Percentiles rank a stretch among this genome's conserved stretches.
Evolutionary conservation across 2,113 vertebrate genomes (phyloP).

Genomic region (Dendropsophus ebraccatus): DNA sequence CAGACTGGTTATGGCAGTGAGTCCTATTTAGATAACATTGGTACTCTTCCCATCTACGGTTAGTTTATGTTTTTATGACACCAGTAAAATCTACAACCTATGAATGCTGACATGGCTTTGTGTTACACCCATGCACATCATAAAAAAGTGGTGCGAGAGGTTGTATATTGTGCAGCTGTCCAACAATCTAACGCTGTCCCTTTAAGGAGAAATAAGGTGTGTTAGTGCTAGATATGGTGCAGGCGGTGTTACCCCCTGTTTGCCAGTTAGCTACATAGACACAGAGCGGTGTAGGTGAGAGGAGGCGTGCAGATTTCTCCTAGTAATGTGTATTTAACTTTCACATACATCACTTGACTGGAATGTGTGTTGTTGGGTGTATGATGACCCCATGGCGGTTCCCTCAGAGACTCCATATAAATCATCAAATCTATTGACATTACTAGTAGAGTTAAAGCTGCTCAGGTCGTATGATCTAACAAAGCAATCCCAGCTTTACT

Average conservation of each 20-base stretch:
- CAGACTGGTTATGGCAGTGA: too few species aligned
- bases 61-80: background rate
- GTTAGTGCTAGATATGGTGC: background rate
- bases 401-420: background rate
- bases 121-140: background rate
- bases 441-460: background rate
- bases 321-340: background rate
- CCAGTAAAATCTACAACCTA: background rate
- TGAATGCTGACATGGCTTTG: background rate
- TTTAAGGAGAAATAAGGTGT: background rate
- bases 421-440: background rate
- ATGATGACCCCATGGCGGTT: conserved; percentile 16
- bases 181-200: background rate
- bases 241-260: background rate
- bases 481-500: too few species aligned
- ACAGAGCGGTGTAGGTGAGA: background rate
- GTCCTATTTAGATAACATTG: too few species aligned
- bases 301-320: background rate
- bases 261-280: background rate
- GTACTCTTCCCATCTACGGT: too few species aligned
- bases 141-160: background rate
- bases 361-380: conserved; percentile 13
- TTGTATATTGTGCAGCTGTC: background rate
- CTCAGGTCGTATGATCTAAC: background rate
- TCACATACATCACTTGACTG: background rate